phyloP scores from a whole-genome alignment of 2,888 invertebrate genomes.

The Omphaloscelis lunosa region DNA sequence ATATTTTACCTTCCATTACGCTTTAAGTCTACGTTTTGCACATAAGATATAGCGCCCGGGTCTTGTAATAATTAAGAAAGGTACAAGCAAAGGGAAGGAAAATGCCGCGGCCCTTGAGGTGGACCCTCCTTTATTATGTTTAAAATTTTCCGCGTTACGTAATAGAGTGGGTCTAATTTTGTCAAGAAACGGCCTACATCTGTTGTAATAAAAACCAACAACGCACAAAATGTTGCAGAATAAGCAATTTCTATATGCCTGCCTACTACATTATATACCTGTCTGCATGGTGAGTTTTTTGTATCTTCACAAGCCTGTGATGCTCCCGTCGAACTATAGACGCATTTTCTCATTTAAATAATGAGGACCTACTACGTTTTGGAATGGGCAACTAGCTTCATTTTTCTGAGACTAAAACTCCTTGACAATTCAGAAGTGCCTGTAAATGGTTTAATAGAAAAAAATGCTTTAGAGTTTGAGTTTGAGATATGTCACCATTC shows the following conservation, averaged over 20 bases:
- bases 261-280: not conserved
- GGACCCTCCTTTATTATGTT: slow-evolving; percentile 66
- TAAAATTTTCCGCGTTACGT: slow-evolving; percentile 60
- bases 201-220: slow-evolving; percentile 51
- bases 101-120: slow-evolving; percentile 49
- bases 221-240: slow-evolving; percentile 42
- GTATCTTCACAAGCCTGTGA: not conserved
- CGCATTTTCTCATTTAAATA: not conserved
- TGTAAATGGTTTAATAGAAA: too few species aligned
- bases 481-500: not conserved
- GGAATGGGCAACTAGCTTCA: not conserved
- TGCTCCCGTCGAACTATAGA: not conserved
- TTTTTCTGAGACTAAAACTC: not conserved
- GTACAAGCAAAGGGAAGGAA: slow-evolving; percentile 53
- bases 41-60: slow-evolving; percentile 42
- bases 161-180: slow-evolving; percentile 60
- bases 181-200: slow-evolving; percentile 44
- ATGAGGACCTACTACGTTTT: not conserved
- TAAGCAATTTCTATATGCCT: slow-evolving; percentile 22
- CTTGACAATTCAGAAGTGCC: not conserved
- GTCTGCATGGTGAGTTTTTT: not conserved
- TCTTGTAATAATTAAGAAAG: slow-evolving; percentile 62
- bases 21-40: slow-evolving; percentile 41
- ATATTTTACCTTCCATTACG: slow-evolving; percentile 38
- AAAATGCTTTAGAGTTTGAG: not conserved